A percentile compares a stretch with the other conserved stretches of the same genome.
Conservation (phyloP, 2,797 vertebrate genomes). For the Crotalus adamanteus region DNA sequence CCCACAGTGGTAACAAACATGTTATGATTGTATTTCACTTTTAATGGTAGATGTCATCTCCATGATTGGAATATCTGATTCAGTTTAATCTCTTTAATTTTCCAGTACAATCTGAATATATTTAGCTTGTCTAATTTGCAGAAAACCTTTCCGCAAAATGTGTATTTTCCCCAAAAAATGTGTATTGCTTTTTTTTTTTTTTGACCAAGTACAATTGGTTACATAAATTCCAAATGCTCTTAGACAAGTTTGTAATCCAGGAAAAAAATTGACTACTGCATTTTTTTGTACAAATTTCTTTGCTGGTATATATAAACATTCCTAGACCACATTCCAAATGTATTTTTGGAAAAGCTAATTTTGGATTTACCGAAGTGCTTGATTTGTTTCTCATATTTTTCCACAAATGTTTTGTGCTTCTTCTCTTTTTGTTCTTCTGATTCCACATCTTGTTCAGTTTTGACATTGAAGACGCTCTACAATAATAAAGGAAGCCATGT, state of each 20-base stretch:
- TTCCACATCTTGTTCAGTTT: slow-evolving; percentile 82
- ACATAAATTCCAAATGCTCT: background rate
- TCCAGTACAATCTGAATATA: background rate
- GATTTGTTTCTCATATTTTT: slow-evolving; percentile 80
- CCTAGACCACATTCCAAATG: background rate
- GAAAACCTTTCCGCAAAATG: background rate
- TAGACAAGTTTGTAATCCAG: background rate
- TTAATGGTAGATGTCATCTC: background rate
- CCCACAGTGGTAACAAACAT: background rate
- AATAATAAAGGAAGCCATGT: background rate
- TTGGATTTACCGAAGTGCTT: slow-evolving; percentile 82
- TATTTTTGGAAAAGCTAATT: background rate
- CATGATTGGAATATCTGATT: background rate
- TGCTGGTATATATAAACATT: background rate
- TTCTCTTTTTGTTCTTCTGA: slow-evolving; percentile 88
- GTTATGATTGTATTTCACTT: background rate
- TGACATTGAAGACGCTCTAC: slow-evolving; percentile 84
- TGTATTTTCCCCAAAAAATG: background rate
- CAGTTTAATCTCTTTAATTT: background rate
- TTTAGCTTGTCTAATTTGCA: background rate
- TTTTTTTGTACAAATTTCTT: background rate
- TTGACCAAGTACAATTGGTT: background rate
- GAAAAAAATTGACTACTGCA: background rate
- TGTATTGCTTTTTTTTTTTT: background rate
- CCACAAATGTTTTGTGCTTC: slow-evolving; percentile 83